Evolutionary conservation across 1,140 invertebrate genomes (phyloP).

Genomic region (Branchinecta lynchi): DNA sequence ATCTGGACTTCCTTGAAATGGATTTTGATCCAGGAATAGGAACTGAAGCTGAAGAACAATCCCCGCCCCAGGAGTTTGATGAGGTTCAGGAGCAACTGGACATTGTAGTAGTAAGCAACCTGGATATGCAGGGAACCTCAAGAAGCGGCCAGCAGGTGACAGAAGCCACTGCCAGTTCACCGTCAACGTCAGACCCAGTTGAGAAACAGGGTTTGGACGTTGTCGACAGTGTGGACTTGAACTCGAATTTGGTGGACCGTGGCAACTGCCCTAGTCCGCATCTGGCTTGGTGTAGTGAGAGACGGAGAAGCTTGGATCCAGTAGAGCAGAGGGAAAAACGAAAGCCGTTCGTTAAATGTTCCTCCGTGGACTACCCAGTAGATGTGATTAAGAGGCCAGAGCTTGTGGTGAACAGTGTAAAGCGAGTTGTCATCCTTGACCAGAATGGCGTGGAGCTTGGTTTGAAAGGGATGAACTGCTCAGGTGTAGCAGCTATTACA

Average conservation of each 20-base stretch:
- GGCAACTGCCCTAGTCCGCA: not conserved
- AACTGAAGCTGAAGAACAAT: not conserved
- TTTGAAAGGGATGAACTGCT: too few relatives aligned
- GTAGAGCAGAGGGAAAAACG: not conserved
- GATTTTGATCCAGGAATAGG: slow-evolving; percentile 9
- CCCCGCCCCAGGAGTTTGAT: not conserved
- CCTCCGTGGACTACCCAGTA: not conserved
- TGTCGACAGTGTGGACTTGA: not conserved
- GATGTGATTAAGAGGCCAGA: not conserved
- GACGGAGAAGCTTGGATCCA: not conserved
- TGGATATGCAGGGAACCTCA: not conserved
- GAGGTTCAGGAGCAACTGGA: not conserved
- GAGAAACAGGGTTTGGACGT: not conserved
- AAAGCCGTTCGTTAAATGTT: not conserved
- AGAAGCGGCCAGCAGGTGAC: not conserved
- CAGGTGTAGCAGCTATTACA: too few relatives aligned
- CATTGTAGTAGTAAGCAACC: not conserved
- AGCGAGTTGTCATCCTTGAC: too few relatives aligned
- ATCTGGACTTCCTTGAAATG: slow-evolving; percentile 7
- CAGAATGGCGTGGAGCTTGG: too few relatives aligned
- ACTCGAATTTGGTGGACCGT: not conserved
- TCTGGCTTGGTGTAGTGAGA: not conserved
- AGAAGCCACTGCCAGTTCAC: too few relatives aligned
- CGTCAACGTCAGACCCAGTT: too few relatives aligned
- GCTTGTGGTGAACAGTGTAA: too few relatives aligned